A percentile compares a stretch with the other conserved stretches of the same genome.
Evolutionary conservation across 2,888 invertebrate species (phyloP).

Genomic region (Liopterus haemorrhoidalis): DNA sequence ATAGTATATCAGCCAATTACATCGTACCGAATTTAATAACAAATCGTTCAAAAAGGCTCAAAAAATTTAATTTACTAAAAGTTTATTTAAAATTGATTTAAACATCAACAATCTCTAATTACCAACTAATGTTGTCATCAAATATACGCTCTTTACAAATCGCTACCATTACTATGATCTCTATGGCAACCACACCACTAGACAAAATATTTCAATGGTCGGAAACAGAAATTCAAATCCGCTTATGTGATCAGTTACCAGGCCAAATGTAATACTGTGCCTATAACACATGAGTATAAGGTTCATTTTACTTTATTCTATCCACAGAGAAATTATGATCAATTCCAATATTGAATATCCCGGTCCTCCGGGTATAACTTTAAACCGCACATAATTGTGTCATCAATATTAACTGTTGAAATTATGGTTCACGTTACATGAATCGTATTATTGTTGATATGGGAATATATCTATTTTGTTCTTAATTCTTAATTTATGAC

Average conservation of each 20-base stretch:
- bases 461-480: too few relatives aligned
- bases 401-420: conserved; percentile 5
- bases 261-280: conserved; percentile 18
- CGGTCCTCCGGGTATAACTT: conserved; percentile 12
- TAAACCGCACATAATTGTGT: conserved; percentile 5
- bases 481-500: too few relatives aligned
- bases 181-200: conserved; percentile 29
- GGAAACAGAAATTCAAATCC: conserved; percentile 30
- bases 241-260: conserved; percentile 28
- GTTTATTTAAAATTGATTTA: too few relatives aligned
- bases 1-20: too few relatives aligned
- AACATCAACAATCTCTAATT: conserved; percentile 39
- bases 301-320: conserved; percentile 9
- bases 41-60: too few relatives aligned
- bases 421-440: neutral
- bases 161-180: conserved; percentile 35
- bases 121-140: conserved; percentile 39
- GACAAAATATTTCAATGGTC: conserved; percentile 28
- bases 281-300: conserved; percentile 13
- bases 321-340: conserved; percentile 12
- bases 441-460: conserved; percentile 1
- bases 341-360: conserved; percentile 17
- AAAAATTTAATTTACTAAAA: too few relatives aligned
- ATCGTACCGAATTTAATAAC: too few relatives aligned
- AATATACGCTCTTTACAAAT: conserved; percentile 11